Evolutionary conservation across 1,140 invertebrate genomes (phyloP).

Genomic region (Papilio xuthus): DNA sequence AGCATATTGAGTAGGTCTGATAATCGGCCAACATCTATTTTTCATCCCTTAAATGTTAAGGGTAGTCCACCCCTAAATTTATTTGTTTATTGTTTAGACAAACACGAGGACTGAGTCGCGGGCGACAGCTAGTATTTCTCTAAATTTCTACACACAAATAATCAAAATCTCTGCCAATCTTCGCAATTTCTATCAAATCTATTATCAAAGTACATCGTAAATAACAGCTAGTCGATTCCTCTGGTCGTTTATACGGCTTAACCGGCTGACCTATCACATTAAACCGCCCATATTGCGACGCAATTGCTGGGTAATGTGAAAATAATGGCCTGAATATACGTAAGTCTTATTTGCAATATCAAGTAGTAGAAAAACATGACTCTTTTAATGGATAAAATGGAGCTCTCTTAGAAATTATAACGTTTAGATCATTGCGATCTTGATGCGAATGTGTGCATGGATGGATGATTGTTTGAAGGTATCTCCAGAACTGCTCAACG

Average conservation of each 20-base stretch:
- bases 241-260: constrained; percentile 26
- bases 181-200: not conserved
- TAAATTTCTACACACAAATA: not conserved
- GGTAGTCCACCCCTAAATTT: too few species aligned
- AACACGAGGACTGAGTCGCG: too few species aligned
- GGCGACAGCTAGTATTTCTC: too few species aligned
- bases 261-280: constrained; percentile 17
- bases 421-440: too few species aligned
- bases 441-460: too few species aligned
- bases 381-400: not conserved
- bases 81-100: too few species aligned
- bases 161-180: not conserved
- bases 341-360: constrained; percentile 11
- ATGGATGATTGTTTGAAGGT: too few species aligned
- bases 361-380: not conserved
- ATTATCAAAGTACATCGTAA: constrained; percentile 21
- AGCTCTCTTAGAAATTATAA: not conserved
- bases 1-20: too few species aligned
- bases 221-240: constrained; percentile 17
- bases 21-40: too few species aligned
- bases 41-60: too few species aligned
- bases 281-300: constrained; percentile 11
- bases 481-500: too few species aligned
- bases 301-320: constrained; percentile 31
- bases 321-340: constrained; percentile 22